phyloP scores from a whole-genome alignment of 2,797 vertebrate genomes.

The Pantherophis vulpinus region DNA sequence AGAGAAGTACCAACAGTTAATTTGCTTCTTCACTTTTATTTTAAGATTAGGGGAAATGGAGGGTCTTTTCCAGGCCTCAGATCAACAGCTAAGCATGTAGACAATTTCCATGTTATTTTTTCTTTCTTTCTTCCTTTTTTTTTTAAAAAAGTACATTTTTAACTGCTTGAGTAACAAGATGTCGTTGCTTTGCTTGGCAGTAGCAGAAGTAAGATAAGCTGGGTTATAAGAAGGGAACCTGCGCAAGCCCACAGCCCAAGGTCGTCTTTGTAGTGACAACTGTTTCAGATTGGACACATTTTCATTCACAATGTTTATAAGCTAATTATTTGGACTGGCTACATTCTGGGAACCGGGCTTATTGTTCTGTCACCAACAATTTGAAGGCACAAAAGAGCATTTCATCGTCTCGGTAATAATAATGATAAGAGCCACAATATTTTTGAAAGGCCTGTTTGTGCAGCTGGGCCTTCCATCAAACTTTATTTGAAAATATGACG shows the following conservation, averaged over 20 bases:
- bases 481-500: conserved; percentile 50
- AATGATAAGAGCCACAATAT: conserved; percentile 19
- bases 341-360: conserved; percentile 19
- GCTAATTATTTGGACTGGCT: conserved; percentile 63
- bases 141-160: neutral
- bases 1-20: neutral
- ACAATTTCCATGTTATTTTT: neutral
- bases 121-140: neutral
- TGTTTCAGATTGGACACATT: conserved; percentile 41
- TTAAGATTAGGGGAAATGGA: neutral
- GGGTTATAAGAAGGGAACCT: conserved; percentile 48
- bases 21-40: neutral
- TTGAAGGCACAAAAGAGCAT: conserved; percentile 46
- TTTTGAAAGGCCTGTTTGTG: conserved; percentile 57
- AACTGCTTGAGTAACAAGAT: conserved; percentile 47
- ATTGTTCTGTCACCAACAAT: conserved; percentile 43
- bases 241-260: conserved; percentile 36
- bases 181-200: conserved; percentile 61
- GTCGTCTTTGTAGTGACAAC: conserved; percentile 50
- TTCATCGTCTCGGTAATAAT: conserved; percentile 58
- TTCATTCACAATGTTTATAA: conserved; percentile 38
- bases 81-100: neutral
- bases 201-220: conserved; percentile 62
- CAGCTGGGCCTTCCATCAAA: conserved; percentile 57
- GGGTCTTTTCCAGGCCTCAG: neutral